Evolutionary conservation across 2,888 invertebrate species (phyloP).

Genomic region (Cacoxenus indagator): DNA sequence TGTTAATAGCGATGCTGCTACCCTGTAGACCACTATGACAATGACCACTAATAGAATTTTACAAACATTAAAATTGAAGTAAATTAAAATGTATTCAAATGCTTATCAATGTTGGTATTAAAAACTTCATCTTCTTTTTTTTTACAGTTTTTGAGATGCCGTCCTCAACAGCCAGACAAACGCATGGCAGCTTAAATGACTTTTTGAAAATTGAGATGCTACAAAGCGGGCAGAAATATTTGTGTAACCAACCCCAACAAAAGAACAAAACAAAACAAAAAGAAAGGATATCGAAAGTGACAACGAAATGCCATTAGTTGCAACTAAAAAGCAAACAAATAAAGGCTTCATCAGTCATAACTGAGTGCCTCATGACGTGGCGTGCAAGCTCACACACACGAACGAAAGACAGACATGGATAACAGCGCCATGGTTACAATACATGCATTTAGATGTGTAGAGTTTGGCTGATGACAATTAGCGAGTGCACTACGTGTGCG

Average conservation of each 20-base stretch:
- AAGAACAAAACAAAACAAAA: neutral
- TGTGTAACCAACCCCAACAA: neutral
- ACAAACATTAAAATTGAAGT: too few species aligned
- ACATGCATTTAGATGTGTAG: neutral
- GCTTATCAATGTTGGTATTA: too few species aligned
- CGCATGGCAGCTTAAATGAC: too few species aligned
- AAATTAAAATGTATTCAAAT: too few species aligned
- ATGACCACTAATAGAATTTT: too few species aligned
- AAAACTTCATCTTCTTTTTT: too few species aligned
- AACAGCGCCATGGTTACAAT: too few species aligned
- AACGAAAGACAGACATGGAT: neutral
- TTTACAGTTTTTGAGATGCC: too few species aligned
- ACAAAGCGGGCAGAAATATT: slow-evolving; percentile 8
- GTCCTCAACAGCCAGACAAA: too few species aligned
- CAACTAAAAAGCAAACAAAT: neutral
- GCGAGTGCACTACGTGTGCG: slow-evolving; percentile 44
- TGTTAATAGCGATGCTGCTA: too few species aligned
- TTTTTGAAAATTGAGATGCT: too few species aligned
- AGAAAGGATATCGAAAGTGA: neutral
- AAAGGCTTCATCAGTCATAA: slow-evolving; percentile 13
- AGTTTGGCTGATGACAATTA: slow-evolving; percentile 39
- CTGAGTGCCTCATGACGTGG: neutral
- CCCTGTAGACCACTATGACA: too few species aligned
- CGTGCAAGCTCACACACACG: neutral
- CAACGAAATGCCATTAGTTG: neutral